These are phyloP conservation scores for Pogonomyrmex barbatus DNA, from an alignment of 1,140 invertebrate species.

Conservation along the genomic window DNA sequence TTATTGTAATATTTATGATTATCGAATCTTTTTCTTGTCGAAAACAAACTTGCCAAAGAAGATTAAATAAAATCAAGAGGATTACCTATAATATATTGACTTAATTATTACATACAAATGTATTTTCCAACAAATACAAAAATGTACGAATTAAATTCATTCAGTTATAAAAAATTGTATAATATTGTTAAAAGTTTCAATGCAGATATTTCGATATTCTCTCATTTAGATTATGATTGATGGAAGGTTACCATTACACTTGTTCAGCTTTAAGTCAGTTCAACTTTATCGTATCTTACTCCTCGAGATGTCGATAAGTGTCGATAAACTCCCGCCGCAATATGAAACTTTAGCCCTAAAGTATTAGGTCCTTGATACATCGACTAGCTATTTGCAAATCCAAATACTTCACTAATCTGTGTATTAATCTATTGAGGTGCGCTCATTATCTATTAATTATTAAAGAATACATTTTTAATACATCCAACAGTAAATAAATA, in stretches of 20 bases:
- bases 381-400: conserved; percentile 41
- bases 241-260: conserved; percentile 22
- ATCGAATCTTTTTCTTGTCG: neutral
- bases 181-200: neutral
- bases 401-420: conserved; percentile 46
- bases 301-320: conserved; percentile 34
- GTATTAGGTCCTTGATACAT: conserved; percentile 34
- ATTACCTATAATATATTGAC: neutral
- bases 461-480: neutral
- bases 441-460: neutral
- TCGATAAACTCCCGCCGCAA: conserved; percentile 56
- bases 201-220: neutral
- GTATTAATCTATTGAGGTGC: conserved; percentile 33
- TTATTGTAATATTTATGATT: neutral
- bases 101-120: neutral
- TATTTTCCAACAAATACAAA: neutral
- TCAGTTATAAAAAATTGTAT: neutral
- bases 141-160: conserved; percentile 17
- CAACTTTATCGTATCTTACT: conserved; percentile 51
- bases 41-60: neutral
- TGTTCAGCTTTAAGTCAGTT: conserved; percentile 51
- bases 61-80: neutral
- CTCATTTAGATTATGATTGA: conserved; percentile 2
- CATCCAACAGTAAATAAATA: too few relatives aligned
- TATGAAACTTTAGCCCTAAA: conserved; percentile 35